Percentiles rank a stretch among this genome's conserved stretches.
These are phyloP conservation scores for Megalops cyprinoides DNA, from an alignment of 2,797 vertebrate species.

Conservation along the genomic window DNA sequence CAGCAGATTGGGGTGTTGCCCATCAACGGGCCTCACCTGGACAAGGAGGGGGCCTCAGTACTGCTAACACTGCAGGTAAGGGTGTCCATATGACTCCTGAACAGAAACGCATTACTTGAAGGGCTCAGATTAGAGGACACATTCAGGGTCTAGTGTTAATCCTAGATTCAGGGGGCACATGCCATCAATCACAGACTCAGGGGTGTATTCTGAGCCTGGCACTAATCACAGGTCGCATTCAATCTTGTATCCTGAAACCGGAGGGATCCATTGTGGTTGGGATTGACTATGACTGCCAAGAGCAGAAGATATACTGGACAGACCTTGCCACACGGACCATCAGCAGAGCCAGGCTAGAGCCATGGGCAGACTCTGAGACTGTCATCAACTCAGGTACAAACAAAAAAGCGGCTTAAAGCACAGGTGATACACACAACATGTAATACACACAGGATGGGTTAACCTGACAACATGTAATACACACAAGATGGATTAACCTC, in stretches of 20 bases:
- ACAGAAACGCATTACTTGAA: neutral
- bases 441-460: no score
- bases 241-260: neutral
- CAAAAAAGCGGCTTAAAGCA: no score
- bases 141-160: neutral
- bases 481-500: no score
- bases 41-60: constrained; percentile 78
- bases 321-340: constrained; percentile 89
- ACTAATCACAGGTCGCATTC: neutral
- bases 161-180: no score
- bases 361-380: constrained; percentile 86
- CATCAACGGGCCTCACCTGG: constrained; percentile 84
- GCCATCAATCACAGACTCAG: no score
- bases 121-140: no score
- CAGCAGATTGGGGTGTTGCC: constrained; percentile 92
- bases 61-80: constrained; percentile 89
- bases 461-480: no score
- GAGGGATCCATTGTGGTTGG: constrained; percentile 96
- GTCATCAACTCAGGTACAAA: constrained; percentile 81
- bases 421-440: neutral
- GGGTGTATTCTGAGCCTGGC: no score
- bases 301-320: constrained; percentile 91
- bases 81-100: neutral
- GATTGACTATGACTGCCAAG: constrained; percentile 89
- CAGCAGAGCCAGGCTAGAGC: constrained; percentile 79